Conservation (phyloP, 2,113 vertebrate genomes). For the Cottus gobio region DNA sequence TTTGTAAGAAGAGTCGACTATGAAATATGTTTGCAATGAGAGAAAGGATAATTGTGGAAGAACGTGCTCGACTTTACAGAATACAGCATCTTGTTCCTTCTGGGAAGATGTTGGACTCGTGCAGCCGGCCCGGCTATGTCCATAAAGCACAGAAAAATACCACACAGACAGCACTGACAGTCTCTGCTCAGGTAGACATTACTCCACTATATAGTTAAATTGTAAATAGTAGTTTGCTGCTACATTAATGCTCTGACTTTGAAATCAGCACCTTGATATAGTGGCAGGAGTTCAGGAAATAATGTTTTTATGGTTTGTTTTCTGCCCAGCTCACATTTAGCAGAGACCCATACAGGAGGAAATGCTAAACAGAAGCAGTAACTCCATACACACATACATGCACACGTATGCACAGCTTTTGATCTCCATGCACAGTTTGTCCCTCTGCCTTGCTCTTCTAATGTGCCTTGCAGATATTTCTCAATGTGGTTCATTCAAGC, state of each 20-base stretch:
- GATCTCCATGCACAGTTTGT: background rate
- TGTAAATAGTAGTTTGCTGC: no score
- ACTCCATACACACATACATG: background rate
- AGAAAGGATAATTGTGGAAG: background rate
- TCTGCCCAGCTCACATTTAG: slow-evolving; percentile 17
- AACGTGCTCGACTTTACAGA: background rate
- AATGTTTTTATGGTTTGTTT: background rate
- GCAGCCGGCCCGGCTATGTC: no score
- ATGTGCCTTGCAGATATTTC: slow-evolving; percentile 23
- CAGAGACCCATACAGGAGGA: slow-evolving; percentile 11
- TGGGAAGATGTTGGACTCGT: no score
- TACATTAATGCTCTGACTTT: background rate
- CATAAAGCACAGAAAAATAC: no score
- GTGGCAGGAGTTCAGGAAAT: background rate
- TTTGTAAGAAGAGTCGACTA: background rate
- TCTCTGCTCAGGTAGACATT: no score
- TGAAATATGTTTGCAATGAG: background rate
- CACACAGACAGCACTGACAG: no score
- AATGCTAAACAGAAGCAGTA: slow-evolving; percentile 3
- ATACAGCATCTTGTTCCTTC: no score
- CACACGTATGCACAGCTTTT: slow-evolving; percentile 12
- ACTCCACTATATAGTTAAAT: no score
- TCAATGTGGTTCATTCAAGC: slow-evolving; percentile 19
- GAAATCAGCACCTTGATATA: background rate
- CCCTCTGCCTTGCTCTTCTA: background rate